Conservation (phyloP, 2,797 vertebrate genomes). For the Cetoscarus ocellatus region DNA sequence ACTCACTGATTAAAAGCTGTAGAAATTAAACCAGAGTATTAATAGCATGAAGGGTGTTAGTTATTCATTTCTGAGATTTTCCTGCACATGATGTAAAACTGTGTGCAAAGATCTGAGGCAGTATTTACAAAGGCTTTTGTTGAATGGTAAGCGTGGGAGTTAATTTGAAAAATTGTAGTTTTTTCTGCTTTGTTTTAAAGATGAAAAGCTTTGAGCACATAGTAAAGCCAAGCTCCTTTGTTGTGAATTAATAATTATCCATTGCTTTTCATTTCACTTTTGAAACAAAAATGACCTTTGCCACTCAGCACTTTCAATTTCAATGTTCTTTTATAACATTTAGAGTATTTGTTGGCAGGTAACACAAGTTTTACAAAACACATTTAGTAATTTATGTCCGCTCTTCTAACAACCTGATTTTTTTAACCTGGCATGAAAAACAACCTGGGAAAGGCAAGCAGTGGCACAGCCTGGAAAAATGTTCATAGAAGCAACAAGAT, state of each 20-base stretch:
- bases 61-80: slow-evolving; percentile 29
- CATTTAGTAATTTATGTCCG: background rate
- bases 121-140: slow-evolving; percentile 2
- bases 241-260: background rate
- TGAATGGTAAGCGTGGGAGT: background rate
- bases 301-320: no score
- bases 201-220: background rate
- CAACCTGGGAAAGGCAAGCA: no score
- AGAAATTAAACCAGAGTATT: slow-evolving; percentile 25
- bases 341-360: background rate
- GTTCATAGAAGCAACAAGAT: background rate
- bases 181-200: background rate
- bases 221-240: background rate
- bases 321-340: no score
- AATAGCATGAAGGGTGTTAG: slow-evolving; percentile 22
- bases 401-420: background rate
- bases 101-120: slow-evolving; percentile 3
- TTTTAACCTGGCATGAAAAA: background rate
- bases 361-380: background rate
- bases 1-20: slow-evolving; percentile 47
- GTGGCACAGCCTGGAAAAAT: no score
- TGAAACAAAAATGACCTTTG: background rate
- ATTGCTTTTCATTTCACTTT: background rate
- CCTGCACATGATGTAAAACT: slow-evolving; percentile 4
- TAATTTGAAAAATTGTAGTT: background rate